These are phyloP conservation scores for Dolichallabes microphthalmus DNA, from an alignment of 2,113 vertebrate species.

Conservation along the genomic window DNA sequence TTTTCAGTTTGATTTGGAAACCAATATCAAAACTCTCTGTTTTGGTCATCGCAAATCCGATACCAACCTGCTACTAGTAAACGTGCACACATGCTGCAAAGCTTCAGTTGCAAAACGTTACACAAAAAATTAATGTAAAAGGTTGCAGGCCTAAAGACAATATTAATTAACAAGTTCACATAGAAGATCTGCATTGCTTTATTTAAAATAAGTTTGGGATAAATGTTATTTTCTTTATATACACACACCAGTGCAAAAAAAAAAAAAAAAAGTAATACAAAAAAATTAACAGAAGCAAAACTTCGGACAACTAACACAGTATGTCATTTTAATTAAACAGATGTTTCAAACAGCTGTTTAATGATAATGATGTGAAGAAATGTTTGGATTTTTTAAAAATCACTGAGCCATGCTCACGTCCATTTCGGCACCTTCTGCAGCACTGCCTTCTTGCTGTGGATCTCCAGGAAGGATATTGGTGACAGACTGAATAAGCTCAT, in stretches of 20 bases:
- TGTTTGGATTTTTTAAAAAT: neutral
- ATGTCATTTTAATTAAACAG: neutral
- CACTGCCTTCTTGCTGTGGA: conserved; percentile 65
- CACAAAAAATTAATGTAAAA: neutral
- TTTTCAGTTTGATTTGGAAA: neutral
- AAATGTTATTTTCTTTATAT: neutral
- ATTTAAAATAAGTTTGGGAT: neutral
- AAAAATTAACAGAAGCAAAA: neutral
- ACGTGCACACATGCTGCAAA: neutral
- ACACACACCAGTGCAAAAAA: neutral
- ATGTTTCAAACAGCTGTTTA: neutral
- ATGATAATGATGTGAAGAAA: neutral
- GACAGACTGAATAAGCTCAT: conserved; percentile 75
- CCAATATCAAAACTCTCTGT: neutral
- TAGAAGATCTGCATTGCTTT: neutral
- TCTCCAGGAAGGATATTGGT: conserved; percentile 69
- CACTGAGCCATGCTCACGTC: conserved; percentile 51
- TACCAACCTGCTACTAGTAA: neutral
- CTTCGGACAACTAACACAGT: neutral
- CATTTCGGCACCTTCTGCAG: conserved; percentile 60
- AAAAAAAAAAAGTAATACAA: too few species aligned
- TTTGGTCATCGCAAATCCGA: neutral
- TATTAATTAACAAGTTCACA: too few species aligned
- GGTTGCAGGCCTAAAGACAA: neutral
- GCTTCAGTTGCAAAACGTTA: neutral